These are phyloP conservation scores for Enoplosus armatus DNA, from an alignment of 2,797 vertebrate species.

Conservation along the genomic window DNA sequence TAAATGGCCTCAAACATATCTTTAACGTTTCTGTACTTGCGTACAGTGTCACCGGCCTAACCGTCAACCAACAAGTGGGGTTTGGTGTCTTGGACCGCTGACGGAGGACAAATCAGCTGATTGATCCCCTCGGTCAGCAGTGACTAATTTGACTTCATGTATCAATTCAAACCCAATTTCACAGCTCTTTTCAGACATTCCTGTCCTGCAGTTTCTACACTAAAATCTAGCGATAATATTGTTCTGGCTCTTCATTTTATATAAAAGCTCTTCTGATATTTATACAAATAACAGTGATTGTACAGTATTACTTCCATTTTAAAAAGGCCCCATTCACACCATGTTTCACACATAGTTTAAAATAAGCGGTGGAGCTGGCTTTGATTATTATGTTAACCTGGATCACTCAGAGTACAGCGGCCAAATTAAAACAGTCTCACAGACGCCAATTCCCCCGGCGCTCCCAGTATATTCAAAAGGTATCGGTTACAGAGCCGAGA, in stretches of 20 bases:
- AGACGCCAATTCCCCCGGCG: constrained; percentile 67
- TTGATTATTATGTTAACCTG: constrained; percentile 84
- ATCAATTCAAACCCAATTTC: not conserved
- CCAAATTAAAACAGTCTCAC: constrained; percentile 81
- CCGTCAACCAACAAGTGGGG: no score
- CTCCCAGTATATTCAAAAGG: constrained; percentile 75
- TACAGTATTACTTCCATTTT: constrained; percentile 39
- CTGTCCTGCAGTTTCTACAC: no score
- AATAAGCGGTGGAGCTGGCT: constrained; percentile 69
- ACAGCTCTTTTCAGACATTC: no score
- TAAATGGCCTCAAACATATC: no score
- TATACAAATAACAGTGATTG: constrained; percentile 34
- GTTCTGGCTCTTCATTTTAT: not conserved
- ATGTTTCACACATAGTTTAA: constrained; percentile 76
- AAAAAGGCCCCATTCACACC: constrained; percentile 73
- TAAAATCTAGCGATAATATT: not conserved
- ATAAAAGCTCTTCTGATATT: not conserved
- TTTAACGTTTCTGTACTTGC: no score
- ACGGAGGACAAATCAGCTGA: no score
- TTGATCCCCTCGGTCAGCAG: not conserved
- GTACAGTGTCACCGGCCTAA: no score
- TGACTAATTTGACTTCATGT: no score
- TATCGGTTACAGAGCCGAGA: constrained; percentile 76
- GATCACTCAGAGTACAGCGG: constrained; percentile 72
- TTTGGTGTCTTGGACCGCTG: no score